phyloP scores from a whole-genome alignment of 2,797 vertebrate species.

The Helarctos malayanus region DNA sequence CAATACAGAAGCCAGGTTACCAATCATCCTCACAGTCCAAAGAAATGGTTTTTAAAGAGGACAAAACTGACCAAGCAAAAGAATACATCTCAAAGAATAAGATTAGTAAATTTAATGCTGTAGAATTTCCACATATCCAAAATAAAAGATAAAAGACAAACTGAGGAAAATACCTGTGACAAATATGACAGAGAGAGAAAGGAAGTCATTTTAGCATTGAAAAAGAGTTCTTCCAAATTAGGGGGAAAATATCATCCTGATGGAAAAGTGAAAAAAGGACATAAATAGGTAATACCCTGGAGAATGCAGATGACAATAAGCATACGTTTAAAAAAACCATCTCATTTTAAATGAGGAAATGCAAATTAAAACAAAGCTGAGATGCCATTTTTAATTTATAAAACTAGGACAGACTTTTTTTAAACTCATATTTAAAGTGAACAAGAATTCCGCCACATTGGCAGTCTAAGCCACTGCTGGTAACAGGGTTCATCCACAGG shows the following conservation, averaged over 20 bases:
- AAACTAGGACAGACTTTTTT: neutral
- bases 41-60: constrained; percentile 39
- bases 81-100: neutral
- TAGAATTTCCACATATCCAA: neutral
- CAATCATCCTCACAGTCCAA: neutral
- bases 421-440: neutral
- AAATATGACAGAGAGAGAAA: constrained; percentile 6
- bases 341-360: constrained; percentile 33
- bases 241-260: neutral
- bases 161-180: neutral
- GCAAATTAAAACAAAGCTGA: constrained; percentile 49
- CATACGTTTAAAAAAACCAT: neutral
- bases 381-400: constrained; percentile 16
- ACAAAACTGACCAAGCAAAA: neutral
- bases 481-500: neutral
- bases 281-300: neutral
- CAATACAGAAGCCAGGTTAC: neutral
- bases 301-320: neutral
- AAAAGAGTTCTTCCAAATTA: neutral
- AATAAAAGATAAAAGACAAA: neutral
- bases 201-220: neutral
- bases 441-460: neutral
- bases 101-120: neutral
- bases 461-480: neutral
- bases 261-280: neutral